Evolutionary conservation across 1,140 invertebrate species (phyloP), one percentile per base, ranked within the genome.

Genomic region (Caenorhabditis brenneri): DNA sequence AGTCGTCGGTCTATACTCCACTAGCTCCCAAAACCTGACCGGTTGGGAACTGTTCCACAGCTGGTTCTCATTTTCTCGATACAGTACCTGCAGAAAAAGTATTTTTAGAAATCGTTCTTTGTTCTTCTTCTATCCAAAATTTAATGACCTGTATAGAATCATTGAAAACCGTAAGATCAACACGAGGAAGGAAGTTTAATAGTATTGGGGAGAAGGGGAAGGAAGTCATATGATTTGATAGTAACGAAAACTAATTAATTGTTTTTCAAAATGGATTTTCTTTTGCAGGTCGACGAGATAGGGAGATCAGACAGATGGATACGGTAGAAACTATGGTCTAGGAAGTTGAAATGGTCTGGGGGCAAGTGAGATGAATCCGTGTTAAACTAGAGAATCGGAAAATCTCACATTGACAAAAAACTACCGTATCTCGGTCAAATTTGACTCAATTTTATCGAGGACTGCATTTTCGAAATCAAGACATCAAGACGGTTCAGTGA

Each of bases 11-110:
- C 81, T 24, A 15, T 60, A 82, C 27, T 82, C 81, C 3, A 82
- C 81, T 2, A 82, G 46, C 29, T 82, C 81, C 81, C 81, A 82
- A 24, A 82, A 82, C 60, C 81, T 16, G 9, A 74, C 60, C 16
- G 81, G 81, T n/a, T 74, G 65, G 9, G 65, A 74, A n/a, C 65
- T 74, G 29, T 74, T 74, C 65, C 33, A 42, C 0, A 74, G 15
- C 22, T 42, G 33, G 24, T 74, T 36, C 36, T 74, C 36, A 42
- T 74, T 74, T n/a, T 74, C 65, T 22, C 65, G 33, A 42, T 74
- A 74, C 19, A 74, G 36, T 27, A 74, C 65, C 65, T 74, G 24
- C 55, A 55, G 27, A 55, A 27, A 0, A 24, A 9, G 3, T 1
- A 6, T 15, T 19, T 51, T 10, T 27, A 24, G 2, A 55, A 55